phyloP scores from a whole-genome alignment of 1,140 invertebrate species.

The Paracyclopina nana region DNA sequence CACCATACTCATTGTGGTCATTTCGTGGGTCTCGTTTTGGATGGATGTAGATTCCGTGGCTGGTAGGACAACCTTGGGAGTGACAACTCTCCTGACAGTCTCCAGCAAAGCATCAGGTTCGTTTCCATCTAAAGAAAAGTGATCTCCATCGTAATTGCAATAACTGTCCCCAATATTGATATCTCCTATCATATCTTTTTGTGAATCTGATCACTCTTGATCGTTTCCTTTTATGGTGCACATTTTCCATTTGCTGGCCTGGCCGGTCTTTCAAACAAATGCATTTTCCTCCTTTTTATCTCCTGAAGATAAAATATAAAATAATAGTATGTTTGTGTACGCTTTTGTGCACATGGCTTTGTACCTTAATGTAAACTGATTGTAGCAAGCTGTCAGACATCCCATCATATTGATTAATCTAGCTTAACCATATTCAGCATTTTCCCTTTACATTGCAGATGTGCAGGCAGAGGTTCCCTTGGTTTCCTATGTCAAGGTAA shows the following conservation, averaged over 20 bases:
- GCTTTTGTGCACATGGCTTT: too few relatives aligned
- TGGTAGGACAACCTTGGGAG: slow-evolving; percentile 36
- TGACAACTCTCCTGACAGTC: slow-evolving; percentile 36
- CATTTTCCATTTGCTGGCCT: too few relatives aligned
- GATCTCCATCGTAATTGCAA: background rate
- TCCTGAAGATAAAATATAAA: too few relatives aligned
- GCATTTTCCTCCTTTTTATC: too few relatives aligned
- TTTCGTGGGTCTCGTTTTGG: slow-evolving; percentile 44
- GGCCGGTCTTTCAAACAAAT: too few relatives aligned
- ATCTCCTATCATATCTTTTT: background rate
- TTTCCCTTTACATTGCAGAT: slow-evolving; percentile 18
- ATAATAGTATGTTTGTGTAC: too few relatives aligned
- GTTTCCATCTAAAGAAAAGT: background rate
- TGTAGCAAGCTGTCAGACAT: too few relatives aligned
- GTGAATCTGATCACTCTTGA: too few relatives aligned
- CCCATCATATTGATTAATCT: too few relatives aligned
- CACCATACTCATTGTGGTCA: slow-evolving; percentile 40
- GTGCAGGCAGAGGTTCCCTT: slow-evolving; percentile 32
- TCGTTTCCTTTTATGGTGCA: too few relatives aligned
- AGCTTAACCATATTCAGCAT: too few relatives aligned
- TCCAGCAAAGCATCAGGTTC: slow-evolving; percentile 32
- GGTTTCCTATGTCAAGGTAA: slow-evolving; percentile 31
- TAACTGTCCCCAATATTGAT: background rate
- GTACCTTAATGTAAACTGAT: too few relatives aligned
- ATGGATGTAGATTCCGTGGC: slow-evolving; percentile 40